A percentile compares a stretch with the other conserved stretches of the same genome.
Evolutionary conservation across 2,888 invertebrate genomes (phyloP).

Genomic region (Eupeodes luniger): DNA sequence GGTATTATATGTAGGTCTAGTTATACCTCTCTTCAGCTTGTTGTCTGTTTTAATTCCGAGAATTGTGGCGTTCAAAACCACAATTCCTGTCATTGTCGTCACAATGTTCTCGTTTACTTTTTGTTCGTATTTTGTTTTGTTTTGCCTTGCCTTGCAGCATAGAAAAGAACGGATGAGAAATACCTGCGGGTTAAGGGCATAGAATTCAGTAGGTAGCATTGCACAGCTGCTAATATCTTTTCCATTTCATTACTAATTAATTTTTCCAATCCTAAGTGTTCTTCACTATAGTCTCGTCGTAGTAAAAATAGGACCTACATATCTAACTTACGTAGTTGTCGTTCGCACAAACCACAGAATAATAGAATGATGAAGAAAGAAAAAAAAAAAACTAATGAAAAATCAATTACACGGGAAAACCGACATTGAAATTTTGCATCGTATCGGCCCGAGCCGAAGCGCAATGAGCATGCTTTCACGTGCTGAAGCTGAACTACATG

Average conservation of each 20-base stretch:
- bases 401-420: constrained; percentile 46
- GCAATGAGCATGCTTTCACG: constrained; percentile 50
- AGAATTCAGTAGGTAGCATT: constrained; percentile 52
- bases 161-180: constrained; percentile 45
- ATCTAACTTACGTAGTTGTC: background rate
- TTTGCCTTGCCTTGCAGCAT: background rate
- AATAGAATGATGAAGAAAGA: background rate
- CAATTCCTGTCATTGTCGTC: constrained; percentile 54
- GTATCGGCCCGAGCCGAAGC: background rate
- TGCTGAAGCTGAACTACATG: constrained; percentile 52
- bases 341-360: constrained; percentile 1
- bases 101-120: constrained; percentile 14
- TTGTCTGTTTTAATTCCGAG: constrained; percentile 51
- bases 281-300: constrained; percentile 17
- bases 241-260: constrained; percentile 49
- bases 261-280: constrained; percentile 24
- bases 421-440: constrained; percentile 27
- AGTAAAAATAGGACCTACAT: background rate
- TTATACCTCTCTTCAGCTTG: constrained; percentile 16
- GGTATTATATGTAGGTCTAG: background rate
- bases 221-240: constrained; percentile 9
- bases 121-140: background rate
- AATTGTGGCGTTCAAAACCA: constrained; percentile 50
- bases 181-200: constrained; percentile 24
- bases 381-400: constrained; percentile 6